Percentiles rank a stretch among this genome's conserved stretches.
Conservation (phyloP, 2,888 invertebrate species). For the Saturnia japonica region DNA sequence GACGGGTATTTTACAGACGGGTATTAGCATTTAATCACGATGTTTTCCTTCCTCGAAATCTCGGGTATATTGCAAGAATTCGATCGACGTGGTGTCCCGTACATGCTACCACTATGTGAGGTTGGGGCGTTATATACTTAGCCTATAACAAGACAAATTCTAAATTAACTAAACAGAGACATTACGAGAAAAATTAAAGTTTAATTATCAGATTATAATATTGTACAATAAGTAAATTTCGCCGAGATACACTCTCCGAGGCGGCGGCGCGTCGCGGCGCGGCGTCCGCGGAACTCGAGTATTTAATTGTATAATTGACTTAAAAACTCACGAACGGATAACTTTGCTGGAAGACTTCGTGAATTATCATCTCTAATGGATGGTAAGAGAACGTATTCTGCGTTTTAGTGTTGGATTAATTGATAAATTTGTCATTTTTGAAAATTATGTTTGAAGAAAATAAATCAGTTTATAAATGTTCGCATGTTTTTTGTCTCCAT, state of each 20-base stretch:
- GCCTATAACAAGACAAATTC: conserved; percentile 21
- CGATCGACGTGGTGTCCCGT: no score
- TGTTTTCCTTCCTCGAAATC: no score
- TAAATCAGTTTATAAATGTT: neutral
- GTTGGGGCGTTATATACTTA: no score
- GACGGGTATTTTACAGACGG: no score
- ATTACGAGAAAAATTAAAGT: neutral
- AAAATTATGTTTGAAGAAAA: neutral
- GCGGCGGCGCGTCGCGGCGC: neutral
- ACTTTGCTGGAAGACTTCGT: conserved; percentile 34
- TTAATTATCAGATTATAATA: conserved; percentile 9
- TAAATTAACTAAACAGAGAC: conserved; percentile 18
- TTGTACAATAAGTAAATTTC: conserved; percentile 5
- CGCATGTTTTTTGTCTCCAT: no score
- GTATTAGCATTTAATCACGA: no score
- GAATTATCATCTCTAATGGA: conserved; percentile 15
- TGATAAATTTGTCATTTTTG: neutral
- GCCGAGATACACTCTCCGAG: neutral
- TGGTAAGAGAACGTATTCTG: conserved; percentile 18
- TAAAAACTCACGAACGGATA: conserved; percentile 37
- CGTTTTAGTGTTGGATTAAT: conserved; percentile 16
- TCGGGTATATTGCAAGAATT: no score
- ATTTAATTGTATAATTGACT: conserved; percentile 41
- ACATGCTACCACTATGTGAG: no score
- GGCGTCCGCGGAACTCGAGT: neutral